phyloP scores from a whole-genome alignment of 2,797 vertebrate species.

The Gobio occitaniae region DNA sequence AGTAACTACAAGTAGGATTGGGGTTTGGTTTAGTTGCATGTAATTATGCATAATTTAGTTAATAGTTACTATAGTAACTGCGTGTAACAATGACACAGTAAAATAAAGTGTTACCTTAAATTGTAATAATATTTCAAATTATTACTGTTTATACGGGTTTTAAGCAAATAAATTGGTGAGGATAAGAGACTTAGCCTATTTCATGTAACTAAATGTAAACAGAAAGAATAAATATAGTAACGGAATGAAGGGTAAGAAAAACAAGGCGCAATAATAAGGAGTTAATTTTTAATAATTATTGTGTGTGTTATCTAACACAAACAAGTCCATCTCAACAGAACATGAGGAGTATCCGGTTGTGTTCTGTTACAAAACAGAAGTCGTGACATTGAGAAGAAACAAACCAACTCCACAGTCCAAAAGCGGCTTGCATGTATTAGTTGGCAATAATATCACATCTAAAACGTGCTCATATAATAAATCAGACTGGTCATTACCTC shows the following conservation, averaged over 20 bases:
- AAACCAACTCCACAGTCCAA: background rate
- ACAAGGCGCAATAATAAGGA: no score
- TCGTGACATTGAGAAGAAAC: slow-evolving; percentile 1
- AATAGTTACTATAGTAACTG: no score
- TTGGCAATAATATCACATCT: background rate
- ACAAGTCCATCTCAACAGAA: background rate
- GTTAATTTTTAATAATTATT: background rate
- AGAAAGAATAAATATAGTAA: background rate
- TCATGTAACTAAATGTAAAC: background rate
- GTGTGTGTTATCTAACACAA: background rate
- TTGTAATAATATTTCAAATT: background rate
- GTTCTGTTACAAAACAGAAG: background rate
- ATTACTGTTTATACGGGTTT: background rate
- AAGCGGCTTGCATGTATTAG: background rate
- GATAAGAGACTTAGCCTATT: background rate
- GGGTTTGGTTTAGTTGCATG: no score
- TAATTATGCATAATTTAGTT: no score
- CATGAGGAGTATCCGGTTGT: background rate
- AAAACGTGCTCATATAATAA: background rate
- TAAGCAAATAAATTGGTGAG: background rate
- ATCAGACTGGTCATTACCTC: background rate
- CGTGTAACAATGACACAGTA: no score
- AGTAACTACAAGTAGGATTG: no score
- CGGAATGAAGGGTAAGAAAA: background rate
- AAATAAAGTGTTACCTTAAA: background rate